These are phyloP conservation scores for Poicephalus meyeri DNA, from an alignment of 2,113 vertebrate species.

Conservation along the genomic window DNA sequence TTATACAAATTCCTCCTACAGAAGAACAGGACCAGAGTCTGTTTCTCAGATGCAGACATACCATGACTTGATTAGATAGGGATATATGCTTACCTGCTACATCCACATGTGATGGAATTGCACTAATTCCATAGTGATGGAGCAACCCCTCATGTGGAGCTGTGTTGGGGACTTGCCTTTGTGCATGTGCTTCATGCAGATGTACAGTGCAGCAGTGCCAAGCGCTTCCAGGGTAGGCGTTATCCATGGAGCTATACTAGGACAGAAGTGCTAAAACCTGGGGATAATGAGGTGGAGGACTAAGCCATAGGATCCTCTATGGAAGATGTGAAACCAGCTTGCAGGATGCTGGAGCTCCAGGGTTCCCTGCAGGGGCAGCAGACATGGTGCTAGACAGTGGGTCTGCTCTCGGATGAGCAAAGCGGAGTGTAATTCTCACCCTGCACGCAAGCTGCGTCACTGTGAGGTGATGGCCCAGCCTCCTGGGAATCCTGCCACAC, in stretches of 20 bases:
- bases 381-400: neutral
- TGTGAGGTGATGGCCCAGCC: neutral
- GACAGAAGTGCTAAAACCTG: neutral
- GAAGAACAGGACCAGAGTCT: neutral
- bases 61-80: rapidly evolving
- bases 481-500: neutral
- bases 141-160: neutral
- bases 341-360: neutral
- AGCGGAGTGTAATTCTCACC: neutral
- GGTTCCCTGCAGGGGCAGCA: neutral
- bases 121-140: rapidly evolving
- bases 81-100: rapidly evolving
- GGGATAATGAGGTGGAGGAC: neutral
- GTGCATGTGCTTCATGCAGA: rapidly evolving
- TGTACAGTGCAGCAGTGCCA: rapidly evolving
- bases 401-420: neutral
- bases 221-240: neutral
- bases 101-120: rapidly evolving
- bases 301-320: neutral
- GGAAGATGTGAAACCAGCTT: neutral
- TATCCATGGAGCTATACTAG: neutral
- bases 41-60: neutral
- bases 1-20: neutral
- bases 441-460: rapidly evolving
- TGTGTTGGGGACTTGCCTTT: neutral